phyloP scores from a whole-genome alignment of 2,888 invertebrate species.

The Nowickia ferox region DNA sequence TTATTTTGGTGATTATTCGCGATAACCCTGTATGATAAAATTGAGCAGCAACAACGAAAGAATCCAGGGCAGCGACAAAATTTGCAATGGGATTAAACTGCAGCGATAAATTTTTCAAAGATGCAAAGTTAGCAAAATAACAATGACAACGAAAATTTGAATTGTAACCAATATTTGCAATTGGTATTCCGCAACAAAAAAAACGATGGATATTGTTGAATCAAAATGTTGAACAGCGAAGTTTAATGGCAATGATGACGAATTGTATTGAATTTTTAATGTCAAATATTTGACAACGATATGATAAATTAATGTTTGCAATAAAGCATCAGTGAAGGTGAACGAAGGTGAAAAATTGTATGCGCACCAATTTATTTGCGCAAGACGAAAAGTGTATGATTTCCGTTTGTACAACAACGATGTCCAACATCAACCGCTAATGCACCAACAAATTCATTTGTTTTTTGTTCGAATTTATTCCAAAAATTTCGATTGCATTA shows the following conservation, averaged over 20 bases:
- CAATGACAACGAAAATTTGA: neutral
- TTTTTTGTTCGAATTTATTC: neutral
- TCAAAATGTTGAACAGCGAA: neutral
- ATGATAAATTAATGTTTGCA: neutral
- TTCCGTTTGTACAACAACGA: neutral
- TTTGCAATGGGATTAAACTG: too few species aligned
- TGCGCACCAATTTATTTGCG: neutral
- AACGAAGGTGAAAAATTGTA: neutral
- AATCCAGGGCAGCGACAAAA: neutral
- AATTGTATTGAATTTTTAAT: neutral
- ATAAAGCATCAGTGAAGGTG: neutral
- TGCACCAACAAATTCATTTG: neutral
- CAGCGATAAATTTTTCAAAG: neutral
- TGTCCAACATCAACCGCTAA: slow-evolving; percentile 1
- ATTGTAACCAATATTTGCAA: neutral
- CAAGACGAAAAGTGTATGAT: neutral
- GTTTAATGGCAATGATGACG: neutral
- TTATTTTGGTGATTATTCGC: neutral
- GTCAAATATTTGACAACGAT: neutral
- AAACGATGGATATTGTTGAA: neutral
- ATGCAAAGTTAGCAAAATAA: neutral
- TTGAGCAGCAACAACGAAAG: slow-evolving; percentile 3
- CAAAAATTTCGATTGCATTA: neutral
- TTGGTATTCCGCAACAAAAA: neutral
- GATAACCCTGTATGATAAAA: neutral